Base-by-base conservation (phyloP, 1,140 invertebrate genomes). In the Drosophila sucinea region DNA sequence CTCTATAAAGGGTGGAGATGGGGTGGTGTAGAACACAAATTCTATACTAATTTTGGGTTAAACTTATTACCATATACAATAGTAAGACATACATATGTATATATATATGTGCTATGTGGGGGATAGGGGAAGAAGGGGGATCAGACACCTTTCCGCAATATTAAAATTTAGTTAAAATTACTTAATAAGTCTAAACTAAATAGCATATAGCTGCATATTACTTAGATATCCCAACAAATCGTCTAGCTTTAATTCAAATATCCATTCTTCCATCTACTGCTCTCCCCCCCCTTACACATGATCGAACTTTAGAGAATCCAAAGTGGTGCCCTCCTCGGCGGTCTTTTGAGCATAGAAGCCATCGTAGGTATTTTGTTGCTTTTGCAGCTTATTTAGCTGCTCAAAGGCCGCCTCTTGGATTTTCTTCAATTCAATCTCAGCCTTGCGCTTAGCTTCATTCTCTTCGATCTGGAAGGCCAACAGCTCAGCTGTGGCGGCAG, bases 381-480 rank as follows among this genome's bases (percentile, higher is more conserved):
- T 84, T 27, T 91, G 79, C 2, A 91, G 62, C 47, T 87, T 81
- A 30, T 91, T 70, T 1, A 91, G 68, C 63, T 91, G 90, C 60
- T 90, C 84, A 6, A 76, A 81, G 17, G 90, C 90, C 4, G 87
- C 86, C 33, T 90, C 90, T 35, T 90, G 86, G 35, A 91, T 91
- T 38, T 82, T 90, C 3, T 74, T 70, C 2, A 80, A 74, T 17
- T 87, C 90, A 55, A 84, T 84, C 41, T 90, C 83, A 3, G 82
- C 79, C 67, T 91, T 90, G 1, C 90, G 81, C 62, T 91, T 91
- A 0, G 74, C 69, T 62, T 89, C 86, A 41, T 83, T 80, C 68
- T 91, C 84, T 54, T 91, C 86, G 41, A 79, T 77, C 54, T 91
- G 83, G 41, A 89, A 82, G 29, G 82, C 73, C 10, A 80, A 67